Evolutionary conservation across 2,113 vertebrate genomes (phyloP).

Genomic region (Mobula hypostoma): DNA sequence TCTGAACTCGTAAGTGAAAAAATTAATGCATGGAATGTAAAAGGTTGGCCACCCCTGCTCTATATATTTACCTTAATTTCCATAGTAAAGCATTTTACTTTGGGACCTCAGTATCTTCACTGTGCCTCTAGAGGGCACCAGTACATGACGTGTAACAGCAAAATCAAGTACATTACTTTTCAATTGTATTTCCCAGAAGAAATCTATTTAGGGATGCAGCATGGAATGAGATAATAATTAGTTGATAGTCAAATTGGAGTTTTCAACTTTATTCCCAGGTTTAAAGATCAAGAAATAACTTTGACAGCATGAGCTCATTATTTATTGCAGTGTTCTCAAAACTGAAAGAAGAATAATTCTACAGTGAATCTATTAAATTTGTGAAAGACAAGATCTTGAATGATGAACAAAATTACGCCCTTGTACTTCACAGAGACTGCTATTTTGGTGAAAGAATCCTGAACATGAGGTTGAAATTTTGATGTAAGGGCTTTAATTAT

Average conservation of each 20-base stretch:
- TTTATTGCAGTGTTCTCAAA: not conserved
- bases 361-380: not conserved
- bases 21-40: no score
- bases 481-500: no score
- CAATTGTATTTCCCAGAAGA: not conserved
- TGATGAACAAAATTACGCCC: not conserved
- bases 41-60: not conserved
- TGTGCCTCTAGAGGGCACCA: not conserved
- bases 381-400: not conserved
- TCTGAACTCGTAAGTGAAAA: no score
- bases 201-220: no score
- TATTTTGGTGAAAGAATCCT: not conserved
- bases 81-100: not conserved
- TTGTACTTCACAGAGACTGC: not conserved
- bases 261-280: not conserved
- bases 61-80: not conserved
- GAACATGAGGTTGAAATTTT: not conserved
- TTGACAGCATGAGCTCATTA: not conserved
- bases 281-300: not conserved
- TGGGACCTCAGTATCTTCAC: not conserved
- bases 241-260: not conserved
- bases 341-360: not conserved
- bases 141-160: not conserved
- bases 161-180: not conserved
- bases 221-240: not conserved